Evolutionary conservation across 1,140 invertebrate genomes (phyloP), one percentile per base, ranked within the genome.

Genomic region (Saccostrea echinata): DNA sequence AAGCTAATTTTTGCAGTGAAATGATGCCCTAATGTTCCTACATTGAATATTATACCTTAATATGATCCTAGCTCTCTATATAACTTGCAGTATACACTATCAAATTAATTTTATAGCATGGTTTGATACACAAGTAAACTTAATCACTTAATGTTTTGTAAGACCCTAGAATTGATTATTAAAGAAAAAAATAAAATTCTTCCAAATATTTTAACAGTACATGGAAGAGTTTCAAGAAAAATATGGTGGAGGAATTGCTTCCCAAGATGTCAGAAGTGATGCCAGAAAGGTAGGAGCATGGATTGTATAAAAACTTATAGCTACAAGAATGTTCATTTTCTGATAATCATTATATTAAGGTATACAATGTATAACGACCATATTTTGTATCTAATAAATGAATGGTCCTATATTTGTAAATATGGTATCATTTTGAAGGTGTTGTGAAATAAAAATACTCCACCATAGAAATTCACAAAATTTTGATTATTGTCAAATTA

Each of bases 171-270:
- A n/a, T 61, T 57, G 33, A 51, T n/a, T 51, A 53, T 51, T 51
- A 33, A 51, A 3, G 24, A 21, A 61, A 30, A 53, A 33, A 16
- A 11, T 68, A 84, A n/a, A 11, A 35, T 21, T 88, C 68, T 68
- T 52, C 52, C 8, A n/a, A 84, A 24, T 84, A 33, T 81, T 88
- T 18, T 88, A 51, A 24, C 86, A 93, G 91, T 92, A 94, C 84
- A 93, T 94, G 91, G 90, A 92, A 61, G 91, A 92, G 12, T 94
- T 94, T 87, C 91, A 93, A 80, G 90, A 91, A 64, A 92, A 92
- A 85, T 94, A 93, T 90, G 92, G 91, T 18, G 83, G 84, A 51
- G 90, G 90, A 8, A 61, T 88, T 55, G 61, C 57, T 3, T 21
- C 51, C 13, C 88, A 92, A 80, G 91, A 93, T 85, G 90, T 92